Evolutionary conservation across 2,888 invertebrate species (phyloP), one percentile per base, ranked within the genome.

Genomic region (Campaea margaritaria): DNA sequence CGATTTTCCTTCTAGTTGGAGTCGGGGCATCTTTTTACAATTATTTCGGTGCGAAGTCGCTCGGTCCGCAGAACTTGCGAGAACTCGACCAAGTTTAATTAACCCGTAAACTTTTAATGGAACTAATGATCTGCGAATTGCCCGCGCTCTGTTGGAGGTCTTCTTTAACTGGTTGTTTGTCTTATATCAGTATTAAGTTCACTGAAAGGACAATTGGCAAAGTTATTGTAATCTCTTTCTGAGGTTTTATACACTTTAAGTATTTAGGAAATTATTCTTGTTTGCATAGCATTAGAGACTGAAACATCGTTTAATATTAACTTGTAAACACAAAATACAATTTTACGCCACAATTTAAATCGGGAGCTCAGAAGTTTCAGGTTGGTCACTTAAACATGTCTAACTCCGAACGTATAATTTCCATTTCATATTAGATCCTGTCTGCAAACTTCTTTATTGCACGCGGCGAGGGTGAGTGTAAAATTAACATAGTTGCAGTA

Each of bases 101-200:
- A 73, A 61, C 72, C 67, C 68, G 52, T 60, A 63, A 76, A 78
- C 69, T 79, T 78, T 69, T 79, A 78, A 79, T 73, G 66, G 67
- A 72, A 65, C 72, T 75, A 81, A 80, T 80, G 76, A 79, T 75
- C 75, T 73, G 73, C 65, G 69, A 73, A 73, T 70, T 65, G 72
- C 44, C 44, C 44, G 38, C 52, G 47, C 52, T 60, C 64, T 68
- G 56, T 34, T 50, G 44, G 47, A 39, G 50, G 53, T 64, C 50
- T 62, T 53, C 44, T 39, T 63, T 39, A 49, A 41, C n/a, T 45
- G 45, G 45, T 45, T 47, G 31, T 45, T 39, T 50, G 28, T 15
- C 7, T 15, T 50, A 38, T n/a, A 9, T 36, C 21, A n/a, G 47
- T 34, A 34, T 46, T 34, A 46, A 34, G 16, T 46, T 45, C n/a